A percentile compares a stretch with the other conserved stretches of the same genome.
phyloP scores from a whole-genome alignment of 2,797 vertebrate species.

The Coregonus suidteri region DNA sequence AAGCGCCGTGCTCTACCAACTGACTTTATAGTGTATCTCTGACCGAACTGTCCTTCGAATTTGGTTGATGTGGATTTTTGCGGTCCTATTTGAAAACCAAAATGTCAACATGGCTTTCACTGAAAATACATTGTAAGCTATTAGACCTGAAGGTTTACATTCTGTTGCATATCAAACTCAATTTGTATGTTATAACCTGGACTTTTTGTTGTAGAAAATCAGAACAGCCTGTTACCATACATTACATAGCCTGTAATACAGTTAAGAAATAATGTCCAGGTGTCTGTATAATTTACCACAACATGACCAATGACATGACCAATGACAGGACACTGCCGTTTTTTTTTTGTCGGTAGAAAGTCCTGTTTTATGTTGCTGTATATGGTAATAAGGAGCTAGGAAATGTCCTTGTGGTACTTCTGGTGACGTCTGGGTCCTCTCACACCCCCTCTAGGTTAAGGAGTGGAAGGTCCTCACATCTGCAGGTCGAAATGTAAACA shows the following conservation, averaged over 20 bases:
- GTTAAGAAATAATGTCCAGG: not conserved
- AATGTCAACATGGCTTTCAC: not conserved
- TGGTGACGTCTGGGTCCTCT: not conserved
- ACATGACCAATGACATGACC: not conserved
- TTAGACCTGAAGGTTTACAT: not conserved
- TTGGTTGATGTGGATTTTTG: not conserved
- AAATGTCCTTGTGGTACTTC: not conserved
- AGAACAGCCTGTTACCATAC: not conserved
- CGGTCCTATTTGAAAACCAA: not conserved
- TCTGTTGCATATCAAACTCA: not conserved
- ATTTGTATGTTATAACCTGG: not conserved
- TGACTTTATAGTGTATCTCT: too few species aligned
- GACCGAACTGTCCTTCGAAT: too few species aligned
- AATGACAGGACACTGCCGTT: not conserved
- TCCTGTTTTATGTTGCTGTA: not conserved
- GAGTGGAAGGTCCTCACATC: not conserved
- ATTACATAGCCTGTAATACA: not conserved
- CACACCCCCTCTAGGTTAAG: not conserved
- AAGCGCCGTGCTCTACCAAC: too few species aligned
- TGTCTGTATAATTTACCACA: not conserved
- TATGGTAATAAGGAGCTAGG: not conserved
- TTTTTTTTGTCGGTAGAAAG: not conserved
- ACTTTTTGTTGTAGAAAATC: not conserved
- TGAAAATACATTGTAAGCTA: not conserved
- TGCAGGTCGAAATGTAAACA: not conserved